Percentiles rank a stretch among this genome's conserved stretches.
Evolutionary conservation across 2,797 vertebrate genomes (phyloP).

Genomic region (Peromyscus melanophrys): DNA sequence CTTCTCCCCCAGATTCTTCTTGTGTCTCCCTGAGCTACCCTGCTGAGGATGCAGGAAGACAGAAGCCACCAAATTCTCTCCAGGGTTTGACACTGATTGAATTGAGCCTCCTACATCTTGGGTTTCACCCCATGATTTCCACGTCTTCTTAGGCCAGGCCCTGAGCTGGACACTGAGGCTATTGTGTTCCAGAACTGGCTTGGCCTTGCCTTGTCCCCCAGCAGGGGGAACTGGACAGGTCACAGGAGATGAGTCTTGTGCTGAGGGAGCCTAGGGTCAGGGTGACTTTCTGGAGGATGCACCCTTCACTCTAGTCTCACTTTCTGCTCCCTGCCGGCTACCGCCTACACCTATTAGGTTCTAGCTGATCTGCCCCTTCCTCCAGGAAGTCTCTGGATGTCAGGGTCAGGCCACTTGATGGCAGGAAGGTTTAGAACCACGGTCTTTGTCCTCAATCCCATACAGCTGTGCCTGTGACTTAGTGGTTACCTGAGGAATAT

Average conservation of each 20-base stretch:
- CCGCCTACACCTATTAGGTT: not conserved
- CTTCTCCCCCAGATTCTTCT: not conserved
- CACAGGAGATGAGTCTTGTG: not conserved
- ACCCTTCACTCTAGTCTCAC: not conserved
- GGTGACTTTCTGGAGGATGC: conserved; percentile 24
- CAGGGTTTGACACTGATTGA: not conserved
- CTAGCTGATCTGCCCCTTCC: not conserved
- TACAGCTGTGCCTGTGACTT: conserved; percentile 14
- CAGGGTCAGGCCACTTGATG: not conserved
- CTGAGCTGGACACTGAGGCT: not conserved
- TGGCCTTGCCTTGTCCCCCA: not conserved
- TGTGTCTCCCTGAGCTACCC: not conserved
- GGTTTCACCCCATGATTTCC: not conserved
- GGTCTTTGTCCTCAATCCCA: not conserved
- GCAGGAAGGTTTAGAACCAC: conserved; percentile 5
- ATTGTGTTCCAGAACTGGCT: not conserved
- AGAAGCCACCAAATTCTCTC: not conserved
- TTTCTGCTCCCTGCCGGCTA: not conserved
- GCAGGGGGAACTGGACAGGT: not conserved
- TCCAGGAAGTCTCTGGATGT: conserved; percentile 30
- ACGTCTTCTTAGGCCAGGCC: not conserved
- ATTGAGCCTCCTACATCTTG: not conserved
- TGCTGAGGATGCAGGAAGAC: not conserved
- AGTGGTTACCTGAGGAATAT: not conserved
- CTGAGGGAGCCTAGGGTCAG: not conserved